These are phyloP conservation scores for Anolis carolinensis DNA, from an alignment of 2,113 vertebrate species.

Conservation along the genomic window DNA sequence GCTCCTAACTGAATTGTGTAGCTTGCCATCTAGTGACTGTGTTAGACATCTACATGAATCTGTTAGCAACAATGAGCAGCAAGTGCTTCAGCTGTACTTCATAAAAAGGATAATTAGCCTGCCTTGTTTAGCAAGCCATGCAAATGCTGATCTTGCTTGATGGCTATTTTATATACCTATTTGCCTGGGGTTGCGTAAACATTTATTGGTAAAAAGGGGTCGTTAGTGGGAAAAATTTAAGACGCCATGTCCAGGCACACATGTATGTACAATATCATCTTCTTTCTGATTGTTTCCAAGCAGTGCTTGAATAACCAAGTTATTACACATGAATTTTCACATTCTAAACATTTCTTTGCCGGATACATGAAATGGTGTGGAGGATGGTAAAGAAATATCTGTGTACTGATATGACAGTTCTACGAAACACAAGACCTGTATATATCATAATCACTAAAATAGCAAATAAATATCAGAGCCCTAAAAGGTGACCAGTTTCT, in stretches of 20 bases:
- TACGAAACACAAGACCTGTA: neutral
- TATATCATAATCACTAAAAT: constrained; percentile 1
- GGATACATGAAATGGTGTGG: neutral
- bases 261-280: neutral
- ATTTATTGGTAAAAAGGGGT: too few species aligned
- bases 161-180: too few species aligned
- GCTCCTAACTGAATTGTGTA: too few species aligned
- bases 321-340: neutral
- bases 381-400: neutral
- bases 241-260: neutral
- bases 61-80: too few species aligned
- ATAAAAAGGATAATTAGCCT: too few species aligned
- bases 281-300: neutral
- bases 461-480: neutral
- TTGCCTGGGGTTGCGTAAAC: too few species aligned
- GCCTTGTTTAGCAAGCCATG: too few species aligned
- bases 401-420: neutral
- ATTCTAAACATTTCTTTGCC: neutral
- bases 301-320: neutral
- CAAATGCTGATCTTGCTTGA: too few species aligned
- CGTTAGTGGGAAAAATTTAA: too few species aligned
- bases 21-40: too few species aligned
- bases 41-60: too few species aligned
- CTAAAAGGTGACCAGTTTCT: neutral
- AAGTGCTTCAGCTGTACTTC: too few species aligned